These are phyloP conservation scores for Brevimyrus niger DNA, from an alignment of 2,113 vertebrate genomes.

Conservation along the genomic window DNA sequence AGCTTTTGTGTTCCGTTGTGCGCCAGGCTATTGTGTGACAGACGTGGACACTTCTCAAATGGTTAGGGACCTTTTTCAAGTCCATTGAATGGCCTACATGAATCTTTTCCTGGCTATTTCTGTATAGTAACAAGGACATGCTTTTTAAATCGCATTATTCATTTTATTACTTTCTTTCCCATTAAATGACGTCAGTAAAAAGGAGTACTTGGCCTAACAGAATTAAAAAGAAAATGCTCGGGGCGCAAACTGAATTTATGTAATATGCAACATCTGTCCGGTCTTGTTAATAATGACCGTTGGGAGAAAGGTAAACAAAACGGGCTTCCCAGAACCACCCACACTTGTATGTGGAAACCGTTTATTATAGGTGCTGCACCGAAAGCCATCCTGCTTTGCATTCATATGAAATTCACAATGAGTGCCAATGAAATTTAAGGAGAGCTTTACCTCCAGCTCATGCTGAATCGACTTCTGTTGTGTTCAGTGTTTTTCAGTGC, in stretches of 20 bases:
- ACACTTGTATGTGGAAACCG: not conserved
- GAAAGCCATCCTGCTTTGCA: not conserved
- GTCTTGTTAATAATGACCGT: not conserved
- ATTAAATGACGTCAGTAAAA: not conserved
- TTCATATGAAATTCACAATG: not conserved
- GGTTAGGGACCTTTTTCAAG: not conserved
- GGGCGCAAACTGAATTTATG: conserved; percentile 18
- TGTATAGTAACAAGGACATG: not conserved
- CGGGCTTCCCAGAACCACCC: not conserved
- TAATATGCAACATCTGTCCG: conserved; percentile 30
- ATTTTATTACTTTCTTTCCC: not conserved
- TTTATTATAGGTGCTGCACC: not conserved
- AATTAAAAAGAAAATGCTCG: not conserved
- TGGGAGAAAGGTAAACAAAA: not conserved
- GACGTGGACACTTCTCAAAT: not conserved
- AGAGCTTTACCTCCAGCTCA: not conserved
- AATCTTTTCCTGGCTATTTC: not conserved
- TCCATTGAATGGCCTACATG: not conserved
- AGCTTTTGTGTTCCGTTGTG: not conserved
- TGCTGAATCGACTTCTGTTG: not conserved
- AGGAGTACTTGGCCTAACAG: not conserved
- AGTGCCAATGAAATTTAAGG: not conserved
- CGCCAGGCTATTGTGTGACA: not conserved
- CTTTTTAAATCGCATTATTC: not conserved
- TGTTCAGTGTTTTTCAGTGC: not conserved